Percentiles rank a stretch among this genome's conserved stretches.
Conservation (phyloP, 2,888 invertebrate species). For the Campoletis raptor region DNA sequence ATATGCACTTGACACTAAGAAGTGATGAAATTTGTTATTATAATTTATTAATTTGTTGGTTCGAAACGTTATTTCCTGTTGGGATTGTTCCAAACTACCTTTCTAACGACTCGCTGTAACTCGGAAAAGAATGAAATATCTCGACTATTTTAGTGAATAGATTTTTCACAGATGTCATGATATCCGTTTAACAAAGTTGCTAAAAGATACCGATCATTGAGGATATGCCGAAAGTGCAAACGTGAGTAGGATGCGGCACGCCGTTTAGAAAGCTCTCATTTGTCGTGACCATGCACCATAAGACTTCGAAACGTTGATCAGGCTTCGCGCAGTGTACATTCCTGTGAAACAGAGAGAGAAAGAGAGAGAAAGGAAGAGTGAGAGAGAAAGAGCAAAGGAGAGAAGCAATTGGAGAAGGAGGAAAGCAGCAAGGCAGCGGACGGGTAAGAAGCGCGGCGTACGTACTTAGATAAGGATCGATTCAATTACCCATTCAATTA, state of each 20-base stretch:
- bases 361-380: background rate
- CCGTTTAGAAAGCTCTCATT: slow-evolving; percentile 76
- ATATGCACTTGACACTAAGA: background rate
- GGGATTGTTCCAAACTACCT: background rate
- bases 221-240: slow-evolving; percentile 43
- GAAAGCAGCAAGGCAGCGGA: slow-evolving; percentile 46
- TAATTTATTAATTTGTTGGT: background rate
- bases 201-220: slow-evolving; percentile 50
- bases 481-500: slow-evolving; percentile 82
- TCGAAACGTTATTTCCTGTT: background rate
- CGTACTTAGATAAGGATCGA: slow-evolving; percentile 77
- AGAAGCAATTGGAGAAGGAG: slow-evolving; percentile 27
- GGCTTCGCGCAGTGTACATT: slow-evolving; percentile 35
- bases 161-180: slow-evolving; percentile 34
- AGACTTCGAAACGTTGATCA: slow-evolving; percentile 71
- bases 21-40: background rate
- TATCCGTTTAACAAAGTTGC: slow-evolving; percentile 53
- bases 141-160: slow-evolving; percentile 22
- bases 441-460: slow-evolving; percentile 53
- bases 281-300: slow-evolving; percentile 80
- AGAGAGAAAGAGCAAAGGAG: background rate
- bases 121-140: no score
- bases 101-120: background rate
- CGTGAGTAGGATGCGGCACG: slow-evolving; percentile 62
- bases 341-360: background rate